These are phyloP conservation scores for Anisognathus igniventris DNA, from an alignment of 2,797 vertebrate genomes.

Conservation along the genomic window DNA sequence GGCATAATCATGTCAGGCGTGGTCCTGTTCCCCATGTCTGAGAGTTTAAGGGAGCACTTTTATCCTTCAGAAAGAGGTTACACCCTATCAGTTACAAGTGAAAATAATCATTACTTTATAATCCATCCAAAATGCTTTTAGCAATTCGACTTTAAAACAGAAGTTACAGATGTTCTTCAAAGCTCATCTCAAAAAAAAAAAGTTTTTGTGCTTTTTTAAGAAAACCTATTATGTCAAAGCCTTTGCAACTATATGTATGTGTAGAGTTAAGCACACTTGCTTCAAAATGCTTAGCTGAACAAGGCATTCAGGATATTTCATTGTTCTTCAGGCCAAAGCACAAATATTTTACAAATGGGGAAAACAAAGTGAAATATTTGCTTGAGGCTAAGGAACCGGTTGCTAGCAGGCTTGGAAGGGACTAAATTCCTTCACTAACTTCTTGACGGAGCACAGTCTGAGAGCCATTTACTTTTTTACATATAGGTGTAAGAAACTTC, in stretches of 20 bases:
- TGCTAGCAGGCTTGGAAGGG: not conserved
- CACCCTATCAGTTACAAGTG: not conserved
- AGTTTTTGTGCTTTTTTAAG: not conserved
- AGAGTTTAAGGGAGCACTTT: not conserved
- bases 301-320: not conserved
- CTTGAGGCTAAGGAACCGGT: not conserved
- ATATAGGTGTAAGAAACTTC: not conserved
- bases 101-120: not conserved
- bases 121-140: not conserved
- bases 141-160: not conserved
- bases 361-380: not conserved
- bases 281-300: not conserved
- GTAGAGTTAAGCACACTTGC: not conserved
- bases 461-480: not conserved
- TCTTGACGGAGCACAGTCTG: not conserved
- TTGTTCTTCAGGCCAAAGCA: not conserved
- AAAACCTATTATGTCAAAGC: not conserved
- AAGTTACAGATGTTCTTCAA: not conserved
- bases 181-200: not conserved
- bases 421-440: not conserved
- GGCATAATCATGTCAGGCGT: not conserved
- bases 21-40: not conserved
- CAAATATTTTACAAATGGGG: not conserved
- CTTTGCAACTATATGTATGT: accelerated
- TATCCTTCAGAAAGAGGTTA: not conserved